Evolutionary conservation across 2,113 vertebrate species (phyloP), one percentile per base, ranked within the genome.

Genomic region (Brachypodius melanocephalos): DNA sequence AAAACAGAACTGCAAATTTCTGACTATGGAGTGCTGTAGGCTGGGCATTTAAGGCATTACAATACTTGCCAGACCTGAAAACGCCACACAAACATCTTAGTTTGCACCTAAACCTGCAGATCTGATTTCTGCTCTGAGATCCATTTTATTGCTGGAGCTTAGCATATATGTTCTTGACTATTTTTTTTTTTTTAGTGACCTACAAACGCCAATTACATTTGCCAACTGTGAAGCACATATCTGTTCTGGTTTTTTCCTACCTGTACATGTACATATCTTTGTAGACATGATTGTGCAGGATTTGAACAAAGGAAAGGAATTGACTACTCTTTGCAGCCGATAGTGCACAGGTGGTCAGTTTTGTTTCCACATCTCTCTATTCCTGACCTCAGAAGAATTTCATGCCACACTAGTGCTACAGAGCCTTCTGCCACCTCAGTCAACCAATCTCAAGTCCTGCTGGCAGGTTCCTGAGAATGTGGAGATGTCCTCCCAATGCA

Each of bases 261-360:
- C 8, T 0, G 0, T 14, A 63, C 3, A 71, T 2, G 4, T 6
- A 34, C 19, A 59, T 43, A 40, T 31, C 26, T 45, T 45, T 49
- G 25, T 34, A 75, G 34, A 63, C 14, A 21, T 25, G 83, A 83
- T 72, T 68, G 45, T 76, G 63, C 46, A 26, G 32, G 28, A 72
- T 48, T 51, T 84, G n/a, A 84, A 84, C 13, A 71, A 61, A 71
- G 22, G 8, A 72, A 92, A 84, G 29, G 32, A 82, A 67, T 16
- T 4, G 3, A 63, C 26, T 54, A 9, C 13, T 71, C n/a, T 38
- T 58, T 24, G 28, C 32, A 67, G 38, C 14, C 45, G 31, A 46
- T 7, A 24, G 32, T 20, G 17, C 10, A 19, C 29, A 63, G 20
- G 7, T 32, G 20, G 34, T 54, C 22, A 21, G 34, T 34, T 92